Conservation (phyloP, 2,888 invertebrate genomes). For the Corbicula japonica region DNA sequence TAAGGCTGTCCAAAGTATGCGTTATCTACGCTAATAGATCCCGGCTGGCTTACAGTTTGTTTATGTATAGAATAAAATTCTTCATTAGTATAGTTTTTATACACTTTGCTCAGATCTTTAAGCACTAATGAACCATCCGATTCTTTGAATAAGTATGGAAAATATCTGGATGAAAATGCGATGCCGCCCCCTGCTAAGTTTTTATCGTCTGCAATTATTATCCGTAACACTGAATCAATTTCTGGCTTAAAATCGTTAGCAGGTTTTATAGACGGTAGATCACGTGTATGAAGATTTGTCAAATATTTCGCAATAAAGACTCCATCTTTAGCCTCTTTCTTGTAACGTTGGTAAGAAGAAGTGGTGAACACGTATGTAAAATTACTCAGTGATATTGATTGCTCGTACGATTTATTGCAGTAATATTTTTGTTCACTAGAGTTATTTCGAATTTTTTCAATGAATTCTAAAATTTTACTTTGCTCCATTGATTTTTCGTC, state of each 20-base stretch:
- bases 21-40: conserved; percentile 37
- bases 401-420: conserved; percentile 39
- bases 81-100: conserved; percentile 58
- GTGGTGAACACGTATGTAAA: conserved; percentile 62
- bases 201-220: conserved; percentile 70
- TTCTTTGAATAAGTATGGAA: conserved; percentile 73
- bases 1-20: conserved; percentile 75
- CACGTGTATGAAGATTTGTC: conserved; percentile 47
- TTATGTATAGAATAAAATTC: conserved; percentile 59
- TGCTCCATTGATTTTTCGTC: conserved; percentile 49
- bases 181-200: conserved; percentile 76
- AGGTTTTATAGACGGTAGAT: too few relatives aligned
- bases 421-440: conserved; percentile 19
- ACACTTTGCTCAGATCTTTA: conserved; percentile 46
- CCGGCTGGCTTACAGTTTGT: conserved; percentile 4
- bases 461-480: conserved; percentile 61
- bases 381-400: conserved; percentile 53
- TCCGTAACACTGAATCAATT: conserved; percentile 68
- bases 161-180: conserved; percentile 73
- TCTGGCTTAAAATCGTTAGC: conserved; percentile 49
- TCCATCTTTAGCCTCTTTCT: conserved; percentile 50
- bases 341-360: conserved; percentile 56
- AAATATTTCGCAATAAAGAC: conserved; percentile 59
- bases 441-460: conserved; percentile 57
- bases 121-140: conserved; percentile 28